A percentile compares a stretch with the other conserved stretches of the same genome.
phyloP scores from a whole-genome alignment of 2,888 invertebrate genomes.

The Epinotia brunnichana region DNA sequence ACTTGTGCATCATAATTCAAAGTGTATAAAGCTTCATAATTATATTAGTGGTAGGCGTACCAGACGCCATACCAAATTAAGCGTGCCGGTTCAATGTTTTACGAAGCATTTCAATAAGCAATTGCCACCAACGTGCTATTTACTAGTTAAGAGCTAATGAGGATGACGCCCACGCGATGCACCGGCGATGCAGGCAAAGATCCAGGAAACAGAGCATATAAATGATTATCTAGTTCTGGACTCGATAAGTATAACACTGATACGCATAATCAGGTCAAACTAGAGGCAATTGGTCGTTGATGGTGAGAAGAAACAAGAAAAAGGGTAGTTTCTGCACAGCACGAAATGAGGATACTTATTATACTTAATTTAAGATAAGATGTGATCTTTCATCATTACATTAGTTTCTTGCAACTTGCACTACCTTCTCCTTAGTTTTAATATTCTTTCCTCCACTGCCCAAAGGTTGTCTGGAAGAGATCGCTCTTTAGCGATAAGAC shows the following conservation, averaged over 20 bases:
- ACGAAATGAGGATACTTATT: too few species aligned
- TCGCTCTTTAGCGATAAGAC: too few species aligned
- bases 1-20: background rate
- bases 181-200: constrained; percentile 57
- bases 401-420: too few species aligned
- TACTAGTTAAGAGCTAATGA: constrained; percentile 61
- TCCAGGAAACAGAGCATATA: constrained; percentile 56
- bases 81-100: constrained; percentile 19
- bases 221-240: constrained; percentile 11
- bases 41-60: background rate
- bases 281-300: background rate
- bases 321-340: too few species aligned
- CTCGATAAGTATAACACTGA: constrained; percentile 15
- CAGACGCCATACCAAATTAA: constrained; percentile 11
- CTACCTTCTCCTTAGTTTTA: too few species aligned
- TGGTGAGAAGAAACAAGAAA: background rate
- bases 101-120: constrained; percentile 34
- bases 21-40: background rate
- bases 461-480: too few species aligned
- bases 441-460: too few species aligned
- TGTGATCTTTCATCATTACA: too few species aligned
- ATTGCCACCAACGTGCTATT: constrained; percentile 53
- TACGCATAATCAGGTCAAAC: constrained; percentile 17
- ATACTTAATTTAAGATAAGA: too few species aligned
- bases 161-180: constrained; percentile 70